phyloP scores from a whole-genome alignment of 2,113 vertebrate species.

The Pygoscelis adeliae region DNA sequence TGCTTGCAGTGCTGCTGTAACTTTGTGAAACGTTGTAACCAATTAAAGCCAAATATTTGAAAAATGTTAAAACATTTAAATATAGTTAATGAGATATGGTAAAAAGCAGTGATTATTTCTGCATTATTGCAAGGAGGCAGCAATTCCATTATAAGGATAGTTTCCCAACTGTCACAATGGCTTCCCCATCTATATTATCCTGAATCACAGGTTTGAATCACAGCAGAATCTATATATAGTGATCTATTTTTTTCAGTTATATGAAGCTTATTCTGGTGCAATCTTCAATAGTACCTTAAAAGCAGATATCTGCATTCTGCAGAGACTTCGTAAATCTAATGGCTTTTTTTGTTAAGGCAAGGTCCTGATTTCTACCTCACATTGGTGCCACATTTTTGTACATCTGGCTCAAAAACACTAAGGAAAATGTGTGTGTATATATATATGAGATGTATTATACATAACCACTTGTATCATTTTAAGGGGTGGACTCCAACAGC shows the following conservation, averaged over 20 bases:
- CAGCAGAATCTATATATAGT: neutral
- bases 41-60: constrained; percentile 8
- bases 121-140: neutral
- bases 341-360: neutral
- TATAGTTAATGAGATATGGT: neutral
- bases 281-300: neutral
- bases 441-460: no score
- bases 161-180: neutral
- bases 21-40: neutral
- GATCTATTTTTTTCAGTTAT: neutral
- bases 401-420: neutral
- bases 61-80: constrained; percentile 34
- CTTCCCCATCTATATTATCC: neutral
- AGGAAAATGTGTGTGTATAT: neutral
- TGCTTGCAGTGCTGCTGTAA: neutral
- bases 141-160: neutral
- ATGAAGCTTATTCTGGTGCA: neutral
- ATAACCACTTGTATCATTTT: neutral
- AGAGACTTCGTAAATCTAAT: neutral
- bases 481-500: neutral
- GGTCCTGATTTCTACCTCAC: neutral
- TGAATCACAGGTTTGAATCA: neutral
- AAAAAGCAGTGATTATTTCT: constrained; percentile 5
- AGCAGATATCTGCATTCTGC: neutral
- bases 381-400: neutral